These are phyloP conservation scores for Sylvietta virens DNA, from an alignment of 2,113 vertebrate genomes.

Conservation along the genomic window DNA sequence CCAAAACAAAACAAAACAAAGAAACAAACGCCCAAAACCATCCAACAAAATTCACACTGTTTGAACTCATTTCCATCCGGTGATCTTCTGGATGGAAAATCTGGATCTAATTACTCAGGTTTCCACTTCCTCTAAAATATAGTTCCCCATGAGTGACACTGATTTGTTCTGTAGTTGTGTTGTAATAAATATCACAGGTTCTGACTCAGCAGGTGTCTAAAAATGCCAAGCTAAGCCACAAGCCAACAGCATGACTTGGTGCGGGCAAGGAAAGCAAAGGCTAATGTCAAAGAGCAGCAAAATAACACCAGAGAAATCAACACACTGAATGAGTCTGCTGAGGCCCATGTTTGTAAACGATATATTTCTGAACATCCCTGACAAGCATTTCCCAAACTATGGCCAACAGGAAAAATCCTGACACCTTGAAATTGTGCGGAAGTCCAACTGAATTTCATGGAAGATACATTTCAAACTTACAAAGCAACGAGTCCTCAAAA, in stretches of 20 bases:
- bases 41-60: not conserved
- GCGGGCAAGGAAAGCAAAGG: not conserved
- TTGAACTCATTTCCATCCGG: not conserved
- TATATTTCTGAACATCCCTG: not conserved
- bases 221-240: not conserved
- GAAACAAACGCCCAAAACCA: not conserved
- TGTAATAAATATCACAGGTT: not conserved
- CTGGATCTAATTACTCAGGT: not conserved
- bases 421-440: not conserved
- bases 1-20: not conserved
- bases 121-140: not conserved
- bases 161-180: not conserved
- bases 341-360: accelerated
- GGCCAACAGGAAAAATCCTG: not conserved
- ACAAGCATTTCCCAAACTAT: not conserved
- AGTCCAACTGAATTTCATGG: not conserved
- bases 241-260: not conserved
- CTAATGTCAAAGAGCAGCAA: not conserved
- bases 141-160: not conserved
- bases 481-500: not conserved
- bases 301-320: not conserved
- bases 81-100: not conserved
- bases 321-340: not conserved
- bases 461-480: not conserved
- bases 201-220: not conserved